A percentile compares a stretch with the other conserved stretches of the same genome.
Evolutionary conservation across 2,113 vertebrate species (phyloP).

Genomic region (Cygnus buccinator): DNA sequence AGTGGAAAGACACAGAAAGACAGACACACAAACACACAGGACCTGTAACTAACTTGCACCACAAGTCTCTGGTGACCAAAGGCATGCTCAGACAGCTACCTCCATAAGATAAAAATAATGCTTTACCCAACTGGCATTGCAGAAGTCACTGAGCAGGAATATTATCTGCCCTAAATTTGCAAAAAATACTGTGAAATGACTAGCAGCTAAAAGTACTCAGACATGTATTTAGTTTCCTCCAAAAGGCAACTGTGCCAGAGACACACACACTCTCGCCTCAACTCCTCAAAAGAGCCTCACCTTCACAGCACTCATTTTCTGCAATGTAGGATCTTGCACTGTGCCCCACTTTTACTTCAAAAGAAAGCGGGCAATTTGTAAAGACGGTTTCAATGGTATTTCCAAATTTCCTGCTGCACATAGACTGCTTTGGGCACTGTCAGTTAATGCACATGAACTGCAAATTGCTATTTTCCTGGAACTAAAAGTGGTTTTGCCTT

Average conservation of each 20-base stretch:
- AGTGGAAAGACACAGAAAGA: background rate
- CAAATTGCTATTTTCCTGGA: constrained; percentile 23
- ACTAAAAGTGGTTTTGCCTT: constrained; percentile 38
- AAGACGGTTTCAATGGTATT: background rate
- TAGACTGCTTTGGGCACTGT: background rate
- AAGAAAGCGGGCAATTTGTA: background rate
- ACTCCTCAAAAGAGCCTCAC: background rate
- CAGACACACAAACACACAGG: background rate
- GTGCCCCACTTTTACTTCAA: background rate
- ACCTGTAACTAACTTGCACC: background rate
- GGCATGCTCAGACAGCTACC: background rate
- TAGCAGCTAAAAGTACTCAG: background rate
- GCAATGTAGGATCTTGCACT: background rate
- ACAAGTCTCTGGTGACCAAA: too few relatives aligned
- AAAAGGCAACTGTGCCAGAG: background rate
- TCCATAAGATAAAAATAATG: background rate
- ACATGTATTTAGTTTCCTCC: background rate
- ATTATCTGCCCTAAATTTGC: background rate
- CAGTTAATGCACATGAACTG: background rate
- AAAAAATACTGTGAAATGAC: background rate
- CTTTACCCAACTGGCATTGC: background rate
- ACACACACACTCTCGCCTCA: background rate
- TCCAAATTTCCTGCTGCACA: background rate
- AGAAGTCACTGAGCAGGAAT: background rate
- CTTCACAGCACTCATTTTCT: background rate